phyloP scores from a whole-genome alignment of 2,797 vertebrate genomes.

The Pygocentrus nattereri region DNA sequence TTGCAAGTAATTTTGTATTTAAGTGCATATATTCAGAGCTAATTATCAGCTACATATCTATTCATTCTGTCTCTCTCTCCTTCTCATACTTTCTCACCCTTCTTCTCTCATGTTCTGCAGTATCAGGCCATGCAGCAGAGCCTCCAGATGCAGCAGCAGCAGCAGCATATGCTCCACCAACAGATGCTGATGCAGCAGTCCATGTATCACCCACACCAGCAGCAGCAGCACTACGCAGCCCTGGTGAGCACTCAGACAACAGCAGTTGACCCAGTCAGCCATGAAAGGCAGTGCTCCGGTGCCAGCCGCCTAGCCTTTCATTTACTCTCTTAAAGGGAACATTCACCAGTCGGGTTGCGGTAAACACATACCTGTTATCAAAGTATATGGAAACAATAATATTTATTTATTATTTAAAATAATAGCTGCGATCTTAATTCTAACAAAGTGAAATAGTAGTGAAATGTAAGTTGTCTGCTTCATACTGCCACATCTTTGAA shows the following conservation, averaged over 20 bases:
- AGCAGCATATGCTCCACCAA: slow-evolving; percentile 85
- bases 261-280: not conserved
- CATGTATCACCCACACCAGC: slow-evolving; percentile 82
- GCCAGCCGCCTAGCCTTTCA: not conserved
- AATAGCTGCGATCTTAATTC: not conserved
- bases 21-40: too few relatives aligned
- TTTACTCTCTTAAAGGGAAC: slow-evolving; percentile 6
- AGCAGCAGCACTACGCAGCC: slow-evolving; percentile 86
- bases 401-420: too few relatives aligned
- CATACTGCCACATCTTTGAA: not conserved
- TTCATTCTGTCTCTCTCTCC: not conserved
- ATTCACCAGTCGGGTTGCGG: not conserved
- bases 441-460: not conserved
- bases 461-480: not conserved
- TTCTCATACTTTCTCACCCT: not conserved
- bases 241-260: slow-evolving; percentile 81
- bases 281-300: not conserved
- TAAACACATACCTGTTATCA: not conserved
- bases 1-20: not conserved
- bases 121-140: slow-evolving; percentile 76
- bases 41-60: too few relatives aligned
- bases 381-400: not conserved
- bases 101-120: slow-evolving; percentile 54
- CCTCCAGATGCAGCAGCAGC: slow-evolving; percentile 72
- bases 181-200: slow-evolving; percentile 87